Conservation (phyloP, 2,113 vertebrate genomes). For the Platichthys stellatus region DNA sequence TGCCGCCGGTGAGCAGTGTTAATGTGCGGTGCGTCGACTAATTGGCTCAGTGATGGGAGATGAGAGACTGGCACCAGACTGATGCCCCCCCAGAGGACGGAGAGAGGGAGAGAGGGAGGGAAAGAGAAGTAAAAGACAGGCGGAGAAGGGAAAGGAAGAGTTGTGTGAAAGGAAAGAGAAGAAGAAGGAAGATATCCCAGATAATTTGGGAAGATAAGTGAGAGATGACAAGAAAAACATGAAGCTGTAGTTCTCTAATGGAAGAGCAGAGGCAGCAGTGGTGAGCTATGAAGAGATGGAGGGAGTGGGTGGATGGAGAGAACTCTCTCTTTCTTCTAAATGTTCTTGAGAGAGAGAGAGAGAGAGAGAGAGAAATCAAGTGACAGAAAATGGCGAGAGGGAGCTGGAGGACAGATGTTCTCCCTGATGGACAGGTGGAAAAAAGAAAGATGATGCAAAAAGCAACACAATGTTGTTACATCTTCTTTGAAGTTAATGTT, state of each 20-base stretch:
- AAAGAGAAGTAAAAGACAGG: background rate
- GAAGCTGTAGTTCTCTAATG: background rate
- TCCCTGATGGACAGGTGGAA: constrained; percentile 62
- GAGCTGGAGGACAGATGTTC: constrained; percentile 32
- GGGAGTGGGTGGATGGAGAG: constrained; percentile 55
- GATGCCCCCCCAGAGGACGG: constrained; percentile 34
- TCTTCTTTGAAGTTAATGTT: no score
- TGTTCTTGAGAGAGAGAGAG: no score
- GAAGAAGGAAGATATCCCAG: background rate
- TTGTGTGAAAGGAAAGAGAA: background rate
- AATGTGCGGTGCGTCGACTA: constrained; percentile 46
- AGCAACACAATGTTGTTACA: no score
- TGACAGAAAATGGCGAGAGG: constrained; percentile 31
- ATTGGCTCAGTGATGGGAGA: constrained; percentile 59
- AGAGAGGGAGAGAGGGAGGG: background rate
- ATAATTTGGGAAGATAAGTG: background rate
- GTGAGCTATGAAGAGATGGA: constrained; percentile 12
- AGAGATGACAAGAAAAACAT: constrained; percentile 1
- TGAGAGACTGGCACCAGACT: constrained; percentile 45
- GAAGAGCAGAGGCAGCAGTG: constrained; percentile 2
- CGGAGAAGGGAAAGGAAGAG: no score
- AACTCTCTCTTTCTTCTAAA: constrained; percentile 37
- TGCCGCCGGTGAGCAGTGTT: constrained; percentile 41
- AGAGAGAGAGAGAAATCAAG: background rate
- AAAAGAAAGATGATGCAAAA: background rate